Base-by-base conservation (phyloP, 2,888 invertebrate species). In the Dioctria linearis region DNA sequence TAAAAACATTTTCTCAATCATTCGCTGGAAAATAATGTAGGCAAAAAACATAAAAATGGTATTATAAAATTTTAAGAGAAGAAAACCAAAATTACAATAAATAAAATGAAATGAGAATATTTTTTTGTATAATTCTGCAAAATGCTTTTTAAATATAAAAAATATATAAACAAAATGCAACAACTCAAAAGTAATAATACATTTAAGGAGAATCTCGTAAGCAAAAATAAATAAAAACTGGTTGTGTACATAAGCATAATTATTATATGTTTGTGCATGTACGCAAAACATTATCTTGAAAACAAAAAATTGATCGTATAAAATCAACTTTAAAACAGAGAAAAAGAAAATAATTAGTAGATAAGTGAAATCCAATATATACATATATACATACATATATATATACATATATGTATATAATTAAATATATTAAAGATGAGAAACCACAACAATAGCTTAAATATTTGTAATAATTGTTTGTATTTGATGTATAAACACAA, bases 41-140 rank as follows among this genome's bases (percentile, higher is more conserved):
- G 61, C 57, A 75, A 59, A 59, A 59, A 59, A 61, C 25, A 25
- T 25, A 25, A 25, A 25, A 25, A 25, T 25, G 61, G 61, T 61
- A 75, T 42, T 75, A 43, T 59, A 59, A 42, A 67, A 49, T 13
- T 59, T 13, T 3, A 67, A 46, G 39, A 43, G 42, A 75, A 43
- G 25, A 57, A 61, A 42, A 59, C 59, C 57, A 61, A 75, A 75
- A 75, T 57, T 75, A 75, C 42, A 75, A 51, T 37, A 75, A 75
- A 57, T 25, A 61, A 59, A 40, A 75, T 57, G 40, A 25, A 25
- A 25, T 25, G 25, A 25, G 25, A 75, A 75, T 75, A 75, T 75
- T 75, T 75, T 75, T 75, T 75, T 75, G 75, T 75, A 75, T 75
- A 43, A 75, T 75, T 61, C 75, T 51, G 75, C 75, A 75, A 75